A percentile compares a stretch with the other conserved stretches of the same genome.
These are phyloP conservation scores for Drosophila novamexicana DNA, from an alignment of 1,140 invertebrate species.

Conservation along the genomic window DNA sequence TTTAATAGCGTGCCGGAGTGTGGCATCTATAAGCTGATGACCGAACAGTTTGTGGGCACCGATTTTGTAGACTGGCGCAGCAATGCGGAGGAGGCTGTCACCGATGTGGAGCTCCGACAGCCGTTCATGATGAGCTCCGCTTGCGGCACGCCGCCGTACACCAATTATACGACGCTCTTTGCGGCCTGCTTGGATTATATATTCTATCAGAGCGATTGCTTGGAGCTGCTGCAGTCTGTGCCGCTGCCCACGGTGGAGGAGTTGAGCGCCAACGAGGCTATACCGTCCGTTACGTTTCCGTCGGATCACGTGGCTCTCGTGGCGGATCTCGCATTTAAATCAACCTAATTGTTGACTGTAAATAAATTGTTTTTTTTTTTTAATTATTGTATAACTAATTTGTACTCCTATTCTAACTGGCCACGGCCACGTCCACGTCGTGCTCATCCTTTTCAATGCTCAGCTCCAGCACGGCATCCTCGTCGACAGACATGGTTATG, in stretches of 20 bases:
- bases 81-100: constrained; percentile 88
- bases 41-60: constrained; percentile 87
- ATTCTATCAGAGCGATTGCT: constrained; percentile 89
- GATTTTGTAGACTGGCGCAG: constrained; percentile 90
- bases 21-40: constrained; percentile 91
- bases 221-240: constrained; percentile 89
- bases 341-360: not conserved
- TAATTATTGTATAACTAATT: not conserved
- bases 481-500: constrained; percentile 74
- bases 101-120: constrained; percentile 87
- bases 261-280: constrained; percentile 88
- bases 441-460: constrained; percentile 79
- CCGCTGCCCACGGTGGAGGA: constrained; percentile 92
- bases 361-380: constrained; percentile 5
- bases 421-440: constrained; percentile 65
- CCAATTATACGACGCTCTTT: constrained; percentile 94
- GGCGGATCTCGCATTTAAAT: constrained; percentile 88
- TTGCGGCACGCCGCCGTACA: constrained; percentile 91
- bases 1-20: constrained; percentile 94
- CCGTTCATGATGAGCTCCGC: constrained; percentile 88
- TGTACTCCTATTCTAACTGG: constrained; percentile 46
- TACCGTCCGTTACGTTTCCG: constrained; percentile 94
- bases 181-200: constrained; percentile 97
- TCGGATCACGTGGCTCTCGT: constrained; percentile 96
- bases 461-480: constrained; percentile 74